These are phyloP conservation scores for Tragulus kanchil DNA, from an alignment of 2,113 vertebrate genomes.

Conservation along the genomic window DNA sequence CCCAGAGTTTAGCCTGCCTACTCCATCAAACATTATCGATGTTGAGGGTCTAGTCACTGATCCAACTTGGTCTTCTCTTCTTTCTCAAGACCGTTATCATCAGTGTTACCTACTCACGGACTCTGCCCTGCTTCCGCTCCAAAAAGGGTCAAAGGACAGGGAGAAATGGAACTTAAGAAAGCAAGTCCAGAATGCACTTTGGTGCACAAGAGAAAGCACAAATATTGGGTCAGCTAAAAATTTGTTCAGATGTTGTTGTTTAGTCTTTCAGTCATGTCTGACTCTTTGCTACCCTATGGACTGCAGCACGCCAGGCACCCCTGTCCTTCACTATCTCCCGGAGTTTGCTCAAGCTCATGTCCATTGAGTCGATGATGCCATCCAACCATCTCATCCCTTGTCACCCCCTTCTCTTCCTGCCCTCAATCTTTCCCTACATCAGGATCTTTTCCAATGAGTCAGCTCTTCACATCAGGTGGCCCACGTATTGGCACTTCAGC, in stretches of 20 bases:
- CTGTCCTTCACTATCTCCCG: background rate
- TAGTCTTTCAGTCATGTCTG: background rate
- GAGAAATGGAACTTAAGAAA: background rate
- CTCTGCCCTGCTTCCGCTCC: background rate
- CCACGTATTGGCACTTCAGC: background rate
- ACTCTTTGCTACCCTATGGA: background rate
- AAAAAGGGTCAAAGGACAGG: background rate
- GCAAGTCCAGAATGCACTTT: background rate
- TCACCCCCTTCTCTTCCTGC: background rate
- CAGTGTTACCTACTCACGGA: background rate
- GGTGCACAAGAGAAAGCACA: background rate
- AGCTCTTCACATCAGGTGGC: background rate
- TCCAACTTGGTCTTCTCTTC: background rate
- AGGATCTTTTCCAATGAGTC: background rate
- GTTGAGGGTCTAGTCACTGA: background rate
- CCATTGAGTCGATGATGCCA: background rate
- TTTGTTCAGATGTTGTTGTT: background rate
- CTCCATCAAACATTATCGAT: background rate
- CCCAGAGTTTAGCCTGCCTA: background rate
- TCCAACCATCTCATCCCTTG: background rate
- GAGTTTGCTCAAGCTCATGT: background rate
- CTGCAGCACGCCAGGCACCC: background rate
- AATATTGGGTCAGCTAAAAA: background rate
- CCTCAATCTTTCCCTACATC: background rate
- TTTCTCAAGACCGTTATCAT: background rate